Conservation (phyloP, 1,140 invertebrate species). For the Caenorhabditis briggsae region DNA sequence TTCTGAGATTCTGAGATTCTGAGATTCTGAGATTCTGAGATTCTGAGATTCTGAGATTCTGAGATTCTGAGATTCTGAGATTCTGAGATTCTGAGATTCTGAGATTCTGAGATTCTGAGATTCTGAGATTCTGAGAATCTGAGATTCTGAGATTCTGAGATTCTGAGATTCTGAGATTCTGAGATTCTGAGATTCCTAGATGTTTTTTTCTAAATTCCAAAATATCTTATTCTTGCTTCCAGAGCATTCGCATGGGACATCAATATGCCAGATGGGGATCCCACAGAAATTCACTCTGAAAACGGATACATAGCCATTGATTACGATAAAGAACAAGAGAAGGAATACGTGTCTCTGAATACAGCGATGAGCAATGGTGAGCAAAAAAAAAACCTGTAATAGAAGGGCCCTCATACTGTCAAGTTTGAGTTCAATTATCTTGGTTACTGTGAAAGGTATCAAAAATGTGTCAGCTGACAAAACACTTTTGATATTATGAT, state of each 20-base stretch:
- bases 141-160: conserved; percentile 30
- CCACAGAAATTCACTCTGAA: conserved; percentile 74
- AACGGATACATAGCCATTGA: conserved; percentile 73
- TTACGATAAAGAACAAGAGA: conserved; percentile 64
- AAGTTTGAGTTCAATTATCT: neutral
- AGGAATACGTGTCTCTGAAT: conserved; percentile 71
- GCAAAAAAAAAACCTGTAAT: no score
- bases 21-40: no score
- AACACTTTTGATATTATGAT: no score
- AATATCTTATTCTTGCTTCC: conserved; percentile 38
- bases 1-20: no score
- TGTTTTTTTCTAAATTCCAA: neutral
- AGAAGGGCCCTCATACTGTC: neutral
- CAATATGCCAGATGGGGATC: conserved; percentile 69
- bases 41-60: no score
- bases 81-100: no score
- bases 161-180: no score
- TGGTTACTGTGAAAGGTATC: no score
- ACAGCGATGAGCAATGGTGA: conserved; percentile 78
- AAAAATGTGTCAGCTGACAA: no score
- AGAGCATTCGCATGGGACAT: conserved; percentile 78
- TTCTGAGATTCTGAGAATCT: neutral
- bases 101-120: no score
- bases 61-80: no score
- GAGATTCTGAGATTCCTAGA: no score